These are phyloP conservation scores for Unio delphinus DNA, from an alignment of 2,888 invertebrate genomes.

Conservation along the genomic window DNA sequence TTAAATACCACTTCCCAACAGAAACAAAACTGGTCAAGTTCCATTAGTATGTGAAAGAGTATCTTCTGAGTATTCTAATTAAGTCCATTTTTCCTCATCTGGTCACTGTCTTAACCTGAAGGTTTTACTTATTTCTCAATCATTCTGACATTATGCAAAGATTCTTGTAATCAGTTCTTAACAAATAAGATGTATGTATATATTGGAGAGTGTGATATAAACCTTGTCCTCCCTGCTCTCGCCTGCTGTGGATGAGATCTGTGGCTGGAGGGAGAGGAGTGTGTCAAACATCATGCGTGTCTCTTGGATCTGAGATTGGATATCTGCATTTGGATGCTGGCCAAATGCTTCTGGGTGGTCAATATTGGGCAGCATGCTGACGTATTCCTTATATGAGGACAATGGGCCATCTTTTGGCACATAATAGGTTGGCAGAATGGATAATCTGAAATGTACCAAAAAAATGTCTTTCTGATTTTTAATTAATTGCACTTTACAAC, in stretches of 20 bases:
- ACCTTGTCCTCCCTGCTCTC: slow-evolving; percentile 83
- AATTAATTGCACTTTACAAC: not conserved
- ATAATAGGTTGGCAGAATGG: slow-evolving; percentile 83
- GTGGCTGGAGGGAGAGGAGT: slow-evolving; percentile 83
- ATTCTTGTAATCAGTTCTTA: too few relatives aligned
- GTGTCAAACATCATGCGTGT: slow-evolving; percentile 84
- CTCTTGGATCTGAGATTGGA: slow-evolving; percentile 87
- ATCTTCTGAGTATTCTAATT: too few relatives aligned
- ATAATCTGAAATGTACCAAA: slow-evolving; percentile 76
- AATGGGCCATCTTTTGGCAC: slow-evolving; percentile 86
- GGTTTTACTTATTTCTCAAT: too few relatives aligned
- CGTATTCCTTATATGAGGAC: slow-evolving; percentile 85
- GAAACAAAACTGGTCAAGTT: too few relatives aligned
- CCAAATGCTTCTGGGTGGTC: slow-evolving; percentile 92
- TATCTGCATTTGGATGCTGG: slow-evolving; percentile 91
- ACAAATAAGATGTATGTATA: too few relatives aligned
- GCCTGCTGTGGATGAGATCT: slow-evolving; percentile 71
- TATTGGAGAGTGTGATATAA: slow-evolving; percentile 1
- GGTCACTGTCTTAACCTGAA: too few relatives aligned
- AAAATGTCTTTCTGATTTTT: not conserved
- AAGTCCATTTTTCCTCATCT: too few relatives aligned
- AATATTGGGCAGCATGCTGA: slow-evolving; percentile 82
- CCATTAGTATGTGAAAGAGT: too few relatives aligned
- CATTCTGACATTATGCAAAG: too few relatives aligned
- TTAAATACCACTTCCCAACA: too few relatives aligned